Conservation (phyloP, 2,797 vertebrate species). For the Tympanoctomys barrerae region DNA sequence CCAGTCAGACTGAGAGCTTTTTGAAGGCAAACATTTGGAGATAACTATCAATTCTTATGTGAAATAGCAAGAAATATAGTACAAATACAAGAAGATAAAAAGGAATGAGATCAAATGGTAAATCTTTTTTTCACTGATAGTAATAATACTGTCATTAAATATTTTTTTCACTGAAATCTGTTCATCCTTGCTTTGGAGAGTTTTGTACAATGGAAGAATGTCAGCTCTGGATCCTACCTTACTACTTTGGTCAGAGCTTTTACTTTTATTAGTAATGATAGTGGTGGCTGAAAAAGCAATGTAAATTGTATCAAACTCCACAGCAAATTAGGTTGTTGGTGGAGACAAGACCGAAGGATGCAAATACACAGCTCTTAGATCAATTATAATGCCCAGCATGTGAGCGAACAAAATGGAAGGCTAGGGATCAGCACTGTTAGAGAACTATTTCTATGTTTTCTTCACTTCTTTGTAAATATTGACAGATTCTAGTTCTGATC, state of each 20-base stretch:
- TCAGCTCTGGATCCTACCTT: conserved; percentile 2
- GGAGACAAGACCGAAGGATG: not conserved
- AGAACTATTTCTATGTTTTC: not conserved
- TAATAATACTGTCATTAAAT: not conserved
- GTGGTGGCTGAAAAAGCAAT: not conserved
- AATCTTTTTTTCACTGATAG: not conserved
- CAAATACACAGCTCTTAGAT: not conserved
- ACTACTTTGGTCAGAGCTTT: not conserved
- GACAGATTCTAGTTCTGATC: not conserved
- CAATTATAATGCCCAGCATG: not conserved
- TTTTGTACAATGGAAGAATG: not conserved
- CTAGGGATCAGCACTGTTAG: not conserved
- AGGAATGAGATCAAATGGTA: not conserved
- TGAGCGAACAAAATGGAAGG: not conserved
- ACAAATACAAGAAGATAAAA: not conserved
- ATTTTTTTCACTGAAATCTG: not conserved
- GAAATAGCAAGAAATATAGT: not conserved
- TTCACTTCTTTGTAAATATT: conserved; percentile 18
- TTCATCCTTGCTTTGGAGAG: not conserved
- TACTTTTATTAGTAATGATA: conserved; percentile 45
- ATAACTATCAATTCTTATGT: not conserved
- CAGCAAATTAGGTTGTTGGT: not conserved
- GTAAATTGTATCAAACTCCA: not conserved
- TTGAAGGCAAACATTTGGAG: conserved; percentile 21
- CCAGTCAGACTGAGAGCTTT: not conserved